Evolutionary conservation across 2,113 vertebrate genomes (phyloP), one percentile per base, ranked within the genome.

Genomic region (Conger conger): DNA sequence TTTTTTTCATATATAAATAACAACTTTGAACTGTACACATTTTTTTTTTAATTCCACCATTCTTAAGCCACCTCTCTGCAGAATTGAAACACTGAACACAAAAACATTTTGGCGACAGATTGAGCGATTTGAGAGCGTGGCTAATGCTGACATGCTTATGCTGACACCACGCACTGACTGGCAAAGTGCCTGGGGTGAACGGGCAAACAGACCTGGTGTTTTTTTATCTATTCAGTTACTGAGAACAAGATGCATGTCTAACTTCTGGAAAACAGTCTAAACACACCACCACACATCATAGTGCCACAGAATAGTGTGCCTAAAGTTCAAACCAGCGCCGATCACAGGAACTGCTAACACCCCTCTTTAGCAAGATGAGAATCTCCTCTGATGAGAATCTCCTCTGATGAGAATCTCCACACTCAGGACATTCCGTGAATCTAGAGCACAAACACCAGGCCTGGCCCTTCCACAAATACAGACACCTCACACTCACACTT

Each of bases 1-100:
- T 63, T 85, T 79, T 57, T 79, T 79, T 42, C 37, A 83, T 86
- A 86, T 77, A 86, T 86, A 86, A 89, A 88, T 89, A 88, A 89
- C 77, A 38, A 86, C 86, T 73, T 23, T 27, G 4, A 20, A 89
- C 85, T 86, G 79, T 88, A 89, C 87, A 86, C 27, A 86, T 54
- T 37, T 37, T 84, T 60, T 79, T 73, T 54, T 57, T n/a, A n/a
- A n/a, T n/a, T 45, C 81, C 83, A 50, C 37, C n/a, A 27, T 63
- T 76, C 63, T 45, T 85, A 83, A 83, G 83, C 73, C 37, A 80
- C 40, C 81, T 82, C 57, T 77, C 76, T 78, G 80, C 54, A 78
- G 13, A 60, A 60, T 33, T 79, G 57, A 78, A 68, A 86, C n/a
- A 57, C 17, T 40, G 81, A 30, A 86, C 54, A 79, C 53, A 18